Evolutionary conservation across 2,888 invertebrate species (phyloP).

Genomic region (Parnassius smintheus): DNA sequence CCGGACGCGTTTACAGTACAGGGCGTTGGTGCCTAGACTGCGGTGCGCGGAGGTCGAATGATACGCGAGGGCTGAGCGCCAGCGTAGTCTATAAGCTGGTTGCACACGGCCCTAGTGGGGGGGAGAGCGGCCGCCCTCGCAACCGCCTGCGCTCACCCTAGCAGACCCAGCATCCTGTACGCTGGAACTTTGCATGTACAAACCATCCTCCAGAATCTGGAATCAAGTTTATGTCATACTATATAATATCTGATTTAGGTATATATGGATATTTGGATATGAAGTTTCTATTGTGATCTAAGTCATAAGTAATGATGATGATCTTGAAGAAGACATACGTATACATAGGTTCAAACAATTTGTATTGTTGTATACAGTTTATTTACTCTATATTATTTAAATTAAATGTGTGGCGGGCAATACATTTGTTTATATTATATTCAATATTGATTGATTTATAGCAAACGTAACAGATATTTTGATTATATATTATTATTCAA

Average conservation of each 20-base stretch:
- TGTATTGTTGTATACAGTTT: no score
- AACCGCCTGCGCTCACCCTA: slow-evolving; percentile 43
- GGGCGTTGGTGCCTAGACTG: slow-evolving; percentile 76
- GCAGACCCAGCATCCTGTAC: slow-evolving; percentile 26
- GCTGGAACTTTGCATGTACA: slow-evolving; percentile 23
- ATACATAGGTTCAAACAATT: no score
- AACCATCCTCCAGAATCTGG: slow-evolving; percentile 15
- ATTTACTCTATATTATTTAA: no score
- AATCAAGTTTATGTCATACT: slow-evolving; percentile 24
- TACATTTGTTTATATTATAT: no score
- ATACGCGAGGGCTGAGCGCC: slow-evolving; percentile 70
- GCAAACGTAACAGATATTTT: no score
- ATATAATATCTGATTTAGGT: slow-evolving; percentile 1
- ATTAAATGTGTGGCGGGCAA: no score
- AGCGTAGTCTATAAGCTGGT: slow-evolving; percentile 76
- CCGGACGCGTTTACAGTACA: slow-evolving; percentile 76
- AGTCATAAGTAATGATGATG: no score
- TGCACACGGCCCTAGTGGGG: slow-evolving; percentile 81
- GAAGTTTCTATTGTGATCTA: no score
- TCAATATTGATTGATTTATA: no score
- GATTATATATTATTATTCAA: no score
- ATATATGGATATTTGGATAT: no score
- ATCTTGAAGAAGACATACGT: no score
- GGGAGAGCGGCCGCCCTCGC: slow-evolving; percentile 55
- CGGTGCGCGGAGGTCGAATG: slow-evolving; percentile 79